Conservation (phyloP, 2,888 invertebrate species). For the Agrochola macilenta region DNA sequence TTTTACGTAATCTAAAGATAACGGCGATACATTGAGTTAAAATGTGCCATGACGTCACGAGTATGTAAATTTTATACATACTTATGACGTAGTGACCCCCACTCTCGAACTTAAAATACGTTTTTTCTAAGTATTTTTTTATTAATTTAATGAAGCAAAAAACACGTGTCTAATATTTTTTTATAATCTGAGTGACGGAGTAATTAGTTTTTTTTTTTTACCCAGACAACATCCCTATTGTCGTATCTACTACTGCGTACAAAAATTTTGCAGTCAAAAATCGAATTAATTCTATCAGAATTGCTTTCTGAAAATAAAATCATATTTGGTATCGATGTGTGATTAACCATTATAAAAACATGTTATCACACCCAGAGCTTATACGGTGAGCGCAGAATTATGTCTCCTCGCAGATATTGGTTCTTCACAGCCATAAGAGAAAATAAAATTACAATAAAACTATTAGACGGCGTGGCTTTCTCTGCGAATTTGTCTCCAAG, state of each 20-base stretch:
- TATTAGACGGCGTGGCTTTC: constrained; percentile 57
- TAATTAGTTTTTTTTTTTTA: no score
- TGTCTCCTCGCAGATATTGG: constrained; percentile 16
- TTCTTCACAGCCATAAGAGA: constrained; percentile 34
- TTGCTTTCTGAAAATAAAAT: constrained; percentile 37
- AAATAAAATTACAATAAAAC: constrained; percentile 61
- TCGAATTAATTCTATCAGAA: constrained; percentile 5
- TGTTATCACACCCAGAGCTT: constrained; percentile 38
- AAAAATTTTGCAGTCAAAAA: neutral
- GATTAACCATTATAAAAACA: constrained; percentile 28
- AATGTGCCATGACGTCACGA: no score
- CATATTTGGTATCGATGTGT: constrained; percentile 21
- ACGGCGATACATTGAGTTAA: no score
- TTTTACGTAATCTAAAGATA: no score
- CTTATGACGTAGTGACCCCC: no score
- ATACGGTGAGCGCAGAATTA: constrained; percentile 33
- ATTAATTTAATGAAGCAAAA: no score
- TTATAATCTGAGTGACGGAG: no score
- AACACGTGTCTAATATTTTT: no score
- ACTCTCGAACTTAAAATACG: no score
- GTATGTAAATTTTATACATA: no score
- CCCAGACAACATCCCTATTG: neutral
- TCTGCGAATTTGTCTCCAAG: constrained; percentile 62
- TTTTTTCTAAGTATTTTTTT: no score
- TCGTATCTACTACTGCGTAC: neutral